Evolutionary conservation across 64 coral and sea anemone genomes (phyloP), one percentile per base, ranked within the genome.

Genomic region (Montipora efflorescens): DNA sequence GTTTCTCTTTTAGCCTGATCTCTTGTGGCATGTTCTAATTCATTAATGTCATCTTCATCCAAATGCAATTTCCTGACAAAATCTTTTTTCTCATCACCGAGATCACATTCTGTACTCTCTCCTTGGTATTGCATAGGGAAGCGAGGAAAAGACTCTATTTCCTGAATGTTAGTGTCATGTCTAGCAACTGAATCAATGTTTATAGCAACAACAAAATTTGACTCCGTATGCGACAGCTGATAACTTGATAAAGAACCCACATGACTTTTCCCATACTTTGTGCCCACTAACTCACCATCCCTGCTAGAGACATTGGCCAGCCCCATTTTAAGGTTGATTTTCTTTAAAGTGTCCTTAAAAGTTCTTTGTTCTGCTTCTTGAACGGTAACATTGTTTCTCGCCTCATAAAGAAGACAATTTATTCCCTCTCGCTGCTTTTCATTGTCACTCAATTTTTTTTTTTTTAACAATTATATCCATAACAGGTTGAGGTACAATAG

Each of bases 381-480:
- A 9, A 72, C 28, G 36, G 18, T 64, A 19, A 62, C 15, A 76
- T 79, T 87, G 7, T 87, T 84, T 43, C 81, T 76, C 14, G 81
- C 81, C 8, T 92, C 81, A 76, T 92, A 92, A 7, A 92, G 64
- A 19, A 67, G 51, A 64, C 81, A 92, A 43, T 87, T 87, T 22
- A 83, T 23, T 19, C 77, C 77, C 64, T 81, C 79, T 8, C 21
- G 47, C 21, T 22, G 9, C 46, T 81, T 55, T 15, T 57, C 53
- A 57, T 57, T 57, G 6, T 57, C 53, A 11, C 53, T 11, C 53
- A 57, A 57, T 57, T 57, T 57, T 3, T 3, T 57, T 57, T 57
- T 57, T 67, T 59, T 59, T 67, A 14, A 67, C 75, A n/a, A 78
- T 78, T 46, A 78, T 78, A 22, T 78, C 75, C 75, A 23, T 78